Evolutionary conservation across 1,140 invertebrate genomes (phyloP), one percentile per base, ranked within the genome.

Genomic region (Matsumurasca onukii): DNA sequence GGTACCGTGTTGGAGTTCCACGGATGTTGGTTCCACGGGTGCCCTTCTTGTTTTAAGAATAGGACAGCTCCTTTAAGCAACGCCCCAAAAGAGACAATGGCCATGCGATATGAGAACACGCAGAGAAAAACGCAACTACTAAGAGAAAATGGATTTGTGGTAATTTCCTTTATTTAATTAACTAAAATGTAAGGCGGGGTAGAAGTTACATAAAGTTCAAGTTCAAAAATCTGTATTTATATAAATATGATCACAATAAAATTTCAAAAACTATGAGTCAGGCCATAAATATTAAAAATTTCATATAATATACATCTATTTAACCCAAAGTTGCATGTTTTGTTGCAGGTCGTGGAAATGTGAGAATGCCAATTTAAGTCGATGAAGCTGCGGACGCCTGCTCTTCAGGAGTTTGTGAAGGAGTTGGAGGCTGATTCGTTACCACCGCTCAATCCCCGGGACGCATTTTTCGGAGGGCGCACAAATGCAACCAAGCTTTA

Each of bases 401-500:
- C 9, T 9, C 39, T 45, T 9, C 9, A 45, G 39, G n/a, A n/a
- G 39, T 45, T 45, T 45, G 39, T 45, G 9, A n/a, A 45, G 39
- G 9, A 9, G 9, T n/a, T 45, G 39, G 9, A 9, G 39, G n/a
- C 9, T n/a, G 39, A 45, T 45, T n/a, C n/a, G n/a, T n/a, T n/a
- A n/a, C 9, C n/a, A 45, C 39, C 39, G n/a, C 39, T 45, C 9
- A 17, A 61, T 2, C 57, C 57, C 30, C 57, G 57, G 2, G 57
- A 61, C 2, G 57, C 57, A 1, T 61, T 61, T 3, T 61, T 29
- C 57, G 57, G 57, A 3, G 57, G 57, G 1, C 22, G 57, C 17
- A 61, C 57, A 31, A 31, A 61, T n/a, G n/a, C 1, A 3, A 24
- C 30, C 1, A 34, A 17, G 20, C 2, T 72, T 13, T 73, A 75